Conservation (phyloP, 1,140 invertebrate genomes). For the Ceratosolen solmsi region DNA sequence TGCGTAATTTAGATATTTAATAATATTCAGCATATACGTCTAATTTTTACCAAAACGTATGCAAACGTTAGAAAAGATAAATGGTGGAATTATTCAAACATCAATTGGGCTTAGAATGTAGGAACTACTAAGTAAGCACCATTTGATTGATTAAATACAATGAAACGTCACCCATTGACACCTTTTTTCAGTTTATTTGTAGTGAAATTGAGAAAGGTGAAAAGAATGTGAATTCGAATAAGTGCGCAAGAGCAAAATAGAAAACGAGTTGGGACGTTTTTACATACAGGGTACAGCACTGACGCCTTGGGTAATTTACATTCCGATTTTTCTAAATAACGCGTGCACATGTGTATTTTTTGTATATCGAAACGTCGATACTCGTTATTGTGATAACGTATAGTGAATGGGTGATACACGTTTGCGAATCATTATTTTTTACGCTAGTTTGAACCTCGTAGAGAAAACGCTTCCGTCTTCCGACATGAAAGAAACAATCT, state of each 20-base stretch:
- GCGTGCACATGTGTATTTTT: slow-evolving; percentile 40
- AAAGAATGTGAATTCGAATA: background rate
- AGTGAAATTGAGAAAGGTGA: background rate
- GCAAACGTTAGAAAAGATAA: too few species aligned
- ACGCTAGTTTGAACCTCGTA: too few species aligned
- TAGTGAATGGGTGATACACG: background rate
- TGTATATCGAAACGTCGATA: slow-evolving; percentile 40
- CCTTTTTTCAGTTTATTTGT: too few species aligned
- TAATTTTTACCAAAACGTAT: too few species aligned
- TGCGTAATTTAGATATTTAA: too few species aligned
- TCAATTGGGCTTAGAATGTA: too few species aligned
- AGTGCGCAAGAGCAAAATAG: background rate
- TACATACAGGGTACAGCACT: slow-evolving; percentile 48
- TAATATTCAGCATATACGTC: too few species aligned
- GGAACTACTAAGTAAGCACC: too few species aligned
- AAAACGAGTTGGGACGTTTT: slow-evolving; percentile 25
- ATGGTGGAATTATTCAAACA: too few species aligned
- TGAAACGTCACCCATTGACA: too few species aligned
- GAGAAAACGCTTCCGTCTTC: slow-evolving; percentile 43
- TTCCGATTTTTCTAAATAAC: slow-evolving; percentile 49
- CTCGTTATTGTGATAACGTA: slow-evolving; percentile 45
- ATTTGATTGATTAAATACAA: too few species aligned
- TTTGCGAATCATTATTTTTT: slow-evolving; percentile 30
- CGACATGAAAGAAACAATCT: background rate
- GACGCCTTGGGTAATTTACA: slow-evolving; percentile 42